Percentiles rank a stretch among this genome's conserved stretches.
Conservation (phyloP, 2,888 invertebrate species). For the Lithophane socia region DNA sequence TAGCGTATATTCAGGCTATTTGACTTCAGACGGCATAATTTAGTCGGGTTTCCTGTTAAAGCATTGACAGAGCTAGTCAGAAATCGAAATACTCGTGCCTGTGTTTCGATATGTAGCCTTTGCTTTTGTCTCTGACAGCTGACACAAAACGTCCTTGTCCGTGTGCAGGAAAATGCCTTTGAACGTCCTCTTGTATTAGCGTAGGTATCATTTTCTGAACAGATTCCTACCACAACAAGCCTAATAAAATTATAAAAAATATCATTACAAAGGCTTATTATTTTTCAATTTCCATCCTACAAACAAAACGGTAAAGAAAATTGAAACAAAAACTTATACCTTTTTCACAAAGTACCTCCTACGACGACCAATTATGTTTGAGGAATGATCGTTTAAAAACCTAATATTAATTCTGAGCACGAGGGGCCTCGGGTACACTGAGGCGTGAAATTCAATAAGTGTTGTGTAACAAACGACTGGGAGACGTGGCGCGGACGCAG, state of each 20-base stretch:
- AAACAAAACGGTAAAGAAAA: constrained; percentile 36
- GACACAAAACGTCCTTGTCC: constrained; percentile 2
- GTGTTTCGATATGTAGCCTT: constrained; percentile 7
- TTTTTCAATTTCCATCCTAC: constrained; percentile 32
- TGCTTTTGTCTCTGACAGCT: constrained; percentile 16
- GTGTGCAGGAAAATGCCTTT: background rate
- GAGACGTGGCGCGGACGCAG: constrained; percentile 54
- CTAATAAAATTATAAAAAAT: no score
- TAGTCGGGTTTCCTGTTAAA: constrained; percentile 4
- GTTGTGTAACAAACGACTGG: constrained; percentile 74
- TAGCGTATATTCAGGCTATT: constrained; percentile 4
- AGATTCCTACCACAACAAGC: background rate
- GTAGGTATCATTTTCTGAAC: background rate
- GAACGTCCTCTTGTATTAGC: no score
- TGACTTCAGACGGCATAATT: constrained; percentile 5
- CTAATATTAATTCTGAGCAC: constrained; percentile 77
- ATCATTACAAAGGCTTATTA: no score
- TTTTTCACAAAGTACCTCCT: constrained; percentile 34
- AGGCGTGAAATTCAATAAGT: constrained; percentile 83
- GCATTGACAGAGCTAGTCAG: background rate
- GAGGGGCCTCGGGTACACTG: constrained; percentile 70
- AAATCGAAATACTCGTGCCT: constrained; percentile 11
- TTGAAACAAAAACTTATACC: constrained; percentile 45
- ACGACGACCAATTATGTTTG: constrained; percentile 58
- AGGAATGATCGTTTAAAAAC: constrained; percentile 64